These are phyloP conservation scores for Nemopilema nomurai DNA, from an alignment of 30 jellyfish, hydroid and myxozoan genomes.

Conservation along the genomic window DNA sequence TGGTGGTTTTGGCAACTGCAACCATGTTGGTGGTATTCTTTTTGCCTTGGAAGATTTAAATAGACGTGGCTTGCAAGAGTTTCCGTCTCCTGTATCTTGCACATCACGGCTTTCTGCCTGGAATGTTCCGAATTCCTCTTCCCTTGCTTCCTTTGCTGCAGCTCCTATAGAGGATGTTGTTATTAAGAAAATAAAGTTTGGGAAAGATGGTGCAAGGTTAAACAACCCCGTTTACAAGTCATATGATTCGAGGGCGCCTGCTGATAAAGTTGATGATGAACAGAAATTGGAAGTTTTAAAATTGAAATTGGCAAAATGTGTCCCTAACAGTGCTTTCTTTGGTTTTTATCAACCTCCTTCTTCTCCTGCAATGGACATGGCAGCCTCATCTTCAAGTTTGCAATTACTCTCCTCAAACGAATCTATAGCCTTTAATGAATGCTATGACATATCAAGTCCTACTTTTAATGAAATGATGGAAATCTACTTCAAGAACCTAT, in stretches of 20 bases:
- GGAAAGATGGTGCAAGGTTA: not conserved
- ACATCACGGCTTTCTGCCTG: constrained; percentile 42
- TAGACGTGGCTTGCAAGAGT: constrained; percentile 33
- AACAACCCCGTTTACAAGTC: not conserved
- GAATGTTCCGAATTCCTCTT: constrained; percentile 35
- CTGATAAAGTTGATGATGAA: constrained; percentile 12
- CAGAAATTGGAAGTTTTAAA: constrained; percentile 3
- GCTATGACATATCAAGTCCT: constrained; percentile 40
- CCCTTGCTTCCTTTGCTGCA: constrained; percentile 13
- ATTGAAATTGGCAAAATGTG: not conserved
- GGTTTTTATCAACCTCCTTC: not conserved
- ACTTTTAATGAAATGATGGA: constrained; percentile 48
- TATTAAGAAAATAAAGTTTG: constrained; percentile 20
- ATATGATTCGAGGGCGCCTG: constrained; percentile 6
- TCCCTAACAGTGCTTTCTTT: constrained; percentile 1
- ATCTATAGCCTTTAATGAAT: constrained; percentile 34
- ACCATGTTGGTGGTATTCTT: constrained; percentile 56
- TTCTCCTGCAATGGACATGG: not conserved
- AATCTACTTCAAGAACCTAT: constrained; percentile 5
- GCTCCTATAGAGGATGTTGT: constrained; percentile 43
- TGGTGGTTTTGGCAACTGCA: constrained; percentile 63
- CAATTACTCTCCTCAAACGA: constrained; percentile 9
- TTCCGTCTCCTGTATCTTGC: constrained; percentile 48
- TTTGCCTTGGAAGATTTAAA: constrained; percentile 55
- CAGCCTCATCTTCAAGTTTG: not conserved